These are phyloP conservation scores for Dreissena rostriformis DNA, from an alignment of 1,140 invertebrate species.

Conservation along the genomic window DNA sequence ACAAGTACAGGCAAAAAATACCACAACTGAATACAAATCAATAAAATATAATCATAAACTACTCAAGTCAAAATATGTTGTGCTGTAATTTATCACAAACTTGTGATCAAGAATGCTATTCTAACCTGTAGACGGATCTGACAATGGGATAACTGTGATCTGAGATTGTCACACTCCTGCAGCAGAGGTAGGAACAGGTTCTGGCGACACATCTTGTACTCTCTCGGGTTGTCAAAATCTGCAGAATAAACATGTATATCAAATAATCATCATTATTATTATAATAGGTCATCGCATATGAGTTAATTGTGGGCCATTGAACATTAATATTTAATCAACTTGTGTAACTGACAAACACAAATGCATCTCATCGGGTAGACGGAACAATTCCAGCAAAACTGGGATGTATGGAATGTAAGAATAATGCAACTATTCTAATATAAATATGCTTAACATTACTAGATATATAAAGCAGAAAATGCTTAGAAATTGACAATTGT, in stretches of 20 bases:
- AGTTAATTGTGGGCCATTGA: conserved; percentile 11
- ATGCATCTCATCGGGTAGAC: not conserved
- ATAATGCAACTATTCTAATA: too few species aligned
- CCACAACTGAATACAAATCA: too few species aligned
- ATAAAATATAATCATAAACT: too few species aligned
- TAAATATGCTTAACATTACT: too few species aligned
- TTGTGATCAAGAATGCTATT: not conserved
- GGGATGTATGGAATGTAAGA: not conserved
- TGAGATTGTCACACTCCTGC: conserved; percentile 87
- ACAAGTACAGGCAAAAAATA: too few species aligned
- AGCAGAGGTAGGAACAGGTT: conserved; percentile 84
- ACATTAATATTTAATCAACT: not conserved
- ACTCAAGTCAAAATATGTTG: too few species aligned
- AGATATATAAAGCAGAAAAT: too few species aligned
- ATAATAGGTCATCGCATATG: conserved; percentile 25
- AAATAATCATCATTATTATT: conserved; percentile 10
- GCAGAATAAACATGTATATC: conserved; percentile 36
- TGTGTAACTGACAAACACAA: not conserved
- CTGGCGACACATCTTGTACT: conserved; percentile 65
- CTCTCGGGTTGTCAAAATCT: conserved; percentile 66
- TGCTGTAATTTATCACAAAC: too few species aligned
- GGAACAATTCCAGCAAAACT: not conserved
- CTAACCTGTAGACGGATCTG: conserved; percentile 83
- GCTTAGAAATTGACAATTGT: too few species aligned
- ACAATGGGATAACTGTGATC: conserved; percentile 85